These are phyloP conservation scores for Homarus gammarus DNA, from an alignment of 2,888 invertebrate genomes.

Conservation along the genomic window DNA sequence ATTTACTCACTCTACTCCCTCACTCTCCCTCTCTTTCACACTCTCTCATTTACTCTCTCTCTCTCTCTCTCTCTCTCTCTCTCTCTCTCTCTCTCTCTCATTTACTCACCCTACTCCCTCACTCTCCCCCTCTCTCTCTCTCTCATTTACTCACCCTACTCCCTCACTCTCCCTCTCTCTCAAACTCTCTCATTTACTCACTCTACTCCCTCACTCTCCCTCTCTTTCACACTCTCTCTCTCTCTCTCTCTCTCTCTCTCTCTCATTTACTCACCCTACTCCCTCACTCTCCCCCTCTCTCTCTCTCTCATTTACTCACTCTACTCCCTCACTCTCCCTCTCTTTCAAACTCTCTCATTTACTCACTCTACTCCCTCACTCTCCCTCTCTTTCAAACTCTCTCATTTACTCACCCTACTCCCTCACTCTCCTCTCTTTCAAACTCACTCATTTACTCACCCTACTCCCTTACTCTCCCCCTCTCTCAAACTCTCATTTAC, in stretches of 20 bases:
- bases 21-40: background rate
- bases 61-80: background rate
- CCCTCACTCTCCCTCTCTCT: background rate
- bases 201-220: slow-evolving; percentile 11
- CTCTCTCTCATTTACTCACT: background rate
- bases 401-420: slow-evolving; percentile 1
- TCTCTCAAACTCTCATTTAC: background rate
- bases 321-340: background rate
- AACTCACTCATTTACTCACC: too few relatives aligned
- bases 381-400: too few relatives aligned
- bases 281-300: background rate
- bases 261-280: too few relatives aligned
- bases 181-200: background rate
- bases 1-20: background rate
- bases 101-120: too few relatives aligned
- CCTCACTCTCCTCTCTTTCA: too few relatives aligned
- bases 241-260: background rate
- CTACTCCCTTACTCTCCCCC: background rate
- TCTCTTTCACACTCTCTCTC: background rate
- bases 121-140: background rate
- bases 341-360: background rate
- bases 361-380: slow-evolving; percentile 7
- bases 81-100: background rate
- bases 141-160: too few relatives aligned
- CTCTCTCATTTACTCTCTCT: slow-evolving; percentile 1